These are phyloP conservation scores for Elaphurus davidianus DNA, from an alignment of 2,113 vertebrate species.

Conservation along the genomic window DNA sequence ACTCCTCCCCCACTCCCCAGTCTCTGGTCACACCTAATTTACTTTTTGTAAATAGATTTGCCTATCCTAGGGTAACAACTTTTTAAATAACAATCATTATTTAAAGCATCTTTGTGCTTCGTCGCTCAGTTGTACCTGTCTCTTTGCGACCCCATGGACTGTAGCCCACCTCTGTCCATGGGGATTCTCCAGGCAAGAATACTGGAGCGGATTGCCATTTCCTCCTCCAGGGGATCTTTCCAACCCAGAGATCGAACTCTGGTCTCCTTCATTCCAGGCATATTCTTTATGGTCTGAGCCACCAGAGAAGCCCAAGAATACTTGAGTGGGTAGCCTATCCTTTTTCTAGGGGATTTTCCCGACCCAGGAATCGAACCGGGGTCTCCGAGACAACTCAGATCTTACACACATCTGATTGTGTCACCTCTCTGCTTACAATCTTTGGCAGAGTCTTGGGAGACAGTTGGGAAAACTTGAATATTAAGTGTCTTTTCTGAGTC, in stretches of 20 bases:
- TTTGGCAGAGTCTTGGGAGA: slow-evolving; percentile 26
- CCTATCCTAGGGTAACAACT: background rate
- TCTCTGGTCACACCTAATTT: background rate
- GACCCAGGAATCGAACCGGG: fast-evolving
- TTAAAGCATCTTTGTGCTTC: background rate
- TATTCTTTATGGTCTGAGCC: background rate
- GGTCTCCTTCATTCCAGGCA: background rate
- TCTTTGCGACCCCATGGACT: background rate
- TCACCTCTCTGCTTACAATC: background rate
- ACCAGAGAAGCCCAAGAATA: background rate
- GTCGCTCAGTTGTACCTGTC: background rate
- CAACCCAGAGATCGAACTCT: background rate
- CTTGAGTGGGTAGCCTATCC: background rate
- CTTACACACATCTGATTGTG: background rate
- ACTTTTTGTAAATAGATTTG: background rate
- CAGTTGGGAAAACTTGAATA: slow-evolving; percentile 22
- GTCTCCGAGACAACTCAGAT: background rate
- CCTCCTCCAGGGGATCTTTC: background rate
- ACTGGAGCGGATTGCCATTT: background rate
- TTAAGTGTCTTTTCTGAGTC: background rate
- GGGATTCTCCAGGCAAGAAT: background rate
- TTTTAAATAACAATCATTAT: background rate
- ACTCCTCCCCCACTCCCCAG: too few relatives aligned
- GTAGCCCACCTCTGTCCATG: background rate
- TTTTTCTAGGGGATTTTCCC: background rate